Conservation (phyloP, 2,113 vertebrate species). For the Etheostoma cragini region DNA sequence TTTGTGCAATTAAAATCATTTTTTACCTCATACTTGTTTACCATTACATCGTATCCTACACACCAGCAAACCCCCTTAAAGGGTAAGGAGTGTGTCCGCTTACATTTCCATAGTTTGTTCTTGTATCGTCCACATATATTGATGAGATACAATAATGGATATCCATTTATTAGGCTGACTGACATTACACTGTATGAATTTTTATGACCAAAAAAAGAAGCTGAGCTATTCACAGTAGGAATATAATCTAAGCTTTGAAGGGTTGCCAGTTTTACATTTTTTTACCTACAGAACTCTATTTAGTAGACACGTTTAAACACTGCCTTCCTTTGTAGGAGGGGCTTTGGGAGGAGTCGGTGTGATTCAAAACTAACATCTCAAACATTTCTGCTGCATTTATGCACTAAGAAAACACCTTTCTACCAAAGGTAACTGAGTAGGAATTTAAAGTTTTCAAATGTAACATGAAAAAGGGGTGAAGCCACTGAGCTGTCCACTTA, state of each 20-base stretch:
- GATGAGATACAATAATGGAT: background rate
- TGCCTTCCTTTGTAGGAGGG: conserved; percentile 57
- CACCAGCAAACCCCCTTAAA: background rate
- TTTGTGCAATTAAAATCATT: conserved; percentile 23
- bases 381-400: conserved; percentile 27
- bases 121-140: background rate
- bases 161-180: background rate
- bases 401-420: conserved; percentile 27
- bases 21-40: background rate
- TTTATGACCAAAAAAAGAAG: background rate
- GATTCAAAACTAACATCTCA: conserved; percentile 45
- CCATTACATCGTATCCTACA: background rate
- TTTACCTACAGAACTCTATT: background rate
- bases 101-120: background rate
- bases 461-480: background rate
- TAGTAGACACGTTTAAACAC: conserved; percentile 22
- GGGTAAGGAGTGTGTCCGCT: background rate
- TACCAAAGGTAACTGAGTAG: background rate
- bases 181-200: background rate
- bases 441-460: background rate
- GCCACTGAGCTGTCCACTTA: background rate
- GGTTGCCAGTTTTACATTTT: background rate
- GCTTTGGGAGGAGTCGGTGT: conserved; percentile 65
- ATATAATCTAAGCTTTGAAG: background rate
- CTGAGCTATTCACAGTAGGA: background rate